Base-by-base conservation (phyloP, 2,888 invertebrate genomes). In the Gisinianus flammeolus region DNA sequence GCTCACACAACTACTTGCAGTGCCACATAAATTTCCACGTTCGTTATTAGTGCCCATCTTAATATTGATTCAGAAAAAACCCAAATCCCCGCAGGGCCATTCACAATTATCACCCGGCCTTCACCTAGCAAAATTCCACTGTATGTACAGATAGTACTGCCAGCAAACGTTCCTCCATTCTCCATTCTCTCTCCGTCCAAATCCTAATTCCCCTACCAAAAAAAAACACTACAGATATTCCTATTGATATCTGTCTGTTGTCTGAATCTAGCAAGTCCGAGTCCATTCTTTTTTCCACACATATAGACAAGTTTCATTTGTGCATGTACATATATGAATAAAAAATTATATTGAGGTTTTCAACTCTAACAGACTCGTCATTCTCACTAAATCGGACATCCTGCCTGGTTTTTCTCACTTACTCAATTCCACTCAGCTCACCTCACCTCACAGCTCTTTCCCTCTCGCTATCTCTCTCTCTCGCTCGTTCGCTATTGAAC, bases 1-100 rank as follows among this genome's bases (percentile, higher is more conserved):
- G 73, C 77, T 73, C 73, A 22, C 72, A 73, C 77, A 78, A 78
- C 73, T 52, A 78, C 77, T 78, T 78, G 68, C 77, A 78, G 68
- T 78, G 44, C 77, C 72, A 78, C 77, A 78, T 78, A 78, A 78
- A 78, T 78, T 78, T 73, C 58, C 68, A 73, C 77, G 33, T 72
- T 68, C 58, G 68, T 78, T 73, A 73, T 68, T 73, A 73, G 54
- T 69, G 70, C 54, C 68, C 73, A 33, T 66, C 56, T 30, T 70
- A 70, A 62, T 62, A 76, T 72, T n/a, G 58, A 72, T 72, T 72
- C 72, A 58, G 72, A 58, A 72, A 72, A 58, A 12, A 6, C 2
- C 2, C 19, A 44, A 12, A 58, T 5, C 58, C 31, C 72, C 56
- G 24, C 72, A n/a, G 72, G 67, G 58, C 73, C 72, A 71, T 71